Percentiles rank a stretch among this genome's conserved stretches.
Evolutionary conservation across 2,888 invertebrate species (phyloP).

Genomic region (Alloplasta piceator): DNA sequence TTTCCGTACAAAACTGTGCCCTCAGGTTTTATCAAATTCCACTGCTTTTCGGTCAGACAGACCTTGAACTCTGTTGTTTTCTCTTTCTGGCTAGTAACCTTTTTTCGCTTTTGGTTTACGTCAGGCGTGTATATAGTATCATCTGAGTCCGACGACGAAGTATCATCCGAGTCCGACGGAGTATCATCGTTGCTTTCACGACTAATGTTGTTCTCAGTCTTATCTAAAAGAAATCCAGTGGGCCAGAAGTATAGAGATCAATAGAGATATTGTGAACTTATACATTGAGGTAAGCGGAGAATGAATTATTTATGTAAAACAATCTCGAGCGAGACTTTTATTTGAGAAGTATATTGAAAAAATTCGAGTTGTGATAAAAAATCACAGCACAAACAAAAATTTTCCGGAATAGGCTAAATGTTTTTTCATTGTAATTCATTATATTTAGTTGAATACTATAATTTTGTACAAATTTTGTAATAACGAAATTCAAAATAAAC

Average conservation of each 20-base stretch:
- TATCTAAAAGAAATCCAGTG: background rate
- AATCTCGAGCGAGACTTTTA: background rate
- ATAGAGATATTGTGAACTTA: background rate
- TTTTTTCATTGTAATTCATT: too few relatives aligned
- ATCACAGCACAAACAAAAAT: too few relatives aligned
- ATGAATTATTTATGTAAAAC: background rate
- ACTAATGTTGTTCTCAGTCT: background rate
- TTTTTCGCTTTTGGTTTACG: background rate
- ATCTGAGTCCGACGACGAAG: constrained; percentile 8
- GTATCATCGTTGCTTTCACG: background rate
- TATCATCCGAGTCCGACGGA: background rate
- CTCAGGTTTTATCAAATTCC: constrained; percentile 31
- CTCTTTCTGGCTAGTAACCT: background rate
- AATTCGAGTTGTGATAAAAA: too few relatives aligned
- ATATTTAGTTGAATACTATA: too few relatives aligned
- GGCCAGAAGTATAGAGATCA: too few relatives aligned
- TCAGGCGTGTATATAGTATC: background rate
- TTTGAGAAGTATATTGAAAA: background rate
- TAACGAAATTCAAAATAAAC: too few relatives aligned
- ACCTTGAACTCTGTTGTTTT: constrained; percentile 34
- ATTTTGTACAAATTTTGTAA: too few relatives aligned
- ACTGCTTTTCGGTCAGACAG: constrained; percentile 35
- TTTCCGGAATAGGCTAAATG: too few relatives aligned
- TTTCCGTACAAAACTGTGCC: constrained; percentile 15
- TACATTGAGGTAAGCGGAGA: background rate